These are phyloP conservation scores for Ctenosaura bakeri DNA, from an alignment of 2,797 vertebrate genomes.

Conservation along the genomic window DNA sequence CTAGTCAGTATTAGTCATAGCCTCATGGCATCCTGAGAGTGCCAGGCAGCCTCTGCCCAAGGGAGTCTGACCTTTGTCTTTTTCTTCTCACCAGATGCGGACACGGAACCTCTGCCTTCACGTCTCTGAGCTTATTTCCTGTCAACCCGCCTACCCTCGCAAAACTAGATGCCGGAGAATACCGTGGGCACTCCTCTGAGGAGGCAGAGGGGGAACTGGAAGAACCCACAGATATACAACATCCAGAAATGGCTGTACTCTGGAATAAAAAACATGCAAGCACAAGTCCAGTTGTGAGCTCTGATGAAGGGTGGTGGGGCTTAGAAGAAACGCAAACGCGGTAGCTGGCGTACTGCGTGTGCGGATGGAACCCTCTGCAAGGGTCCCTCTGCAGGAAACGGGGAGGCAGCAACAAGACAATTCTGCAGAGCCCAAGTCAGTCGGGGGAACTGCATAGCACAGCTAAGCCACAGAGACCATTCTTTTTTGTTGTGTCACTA, in stretches of 20 bases:
- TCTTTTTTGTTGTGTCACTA: too few relatives aligned
- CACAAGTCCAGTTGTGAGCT: neutral
- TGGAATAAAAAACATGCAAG: conserved; percentile 2
- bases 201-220: neutral
- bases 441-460: neutral
- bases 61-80: neutral
- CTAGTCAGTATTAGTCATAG: too few relatives aligned
- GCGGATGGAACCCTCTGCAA: neutral
- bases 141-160: neutral
- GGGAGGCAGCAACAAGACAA: neutral
- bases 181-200: too few relatives aligned
- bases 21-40: too few relatives aligned
- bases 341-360: neutral
- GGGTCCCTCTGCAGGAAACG: neutral
- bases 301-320: neutral
- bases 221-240: neutral
- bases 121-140: neutral
- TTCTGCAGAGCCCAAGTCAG: too few relatives aligned
- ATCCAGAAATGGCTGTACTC: too few relatives aligned
- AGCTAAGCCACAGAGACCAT: neutral
- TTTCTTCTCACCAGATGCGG: conserved; percentile 1
- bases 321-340: neutral
- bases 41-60: too few relatives aligned
- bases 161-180: too few relatives aligned
- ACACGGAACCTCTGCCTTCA: neutral